Evolutionary conservation across 1,140 invertebrate genomes (phyloP), one percentile per base, ranked within the genome.

Genomic region (Samia ricini): DNA sequence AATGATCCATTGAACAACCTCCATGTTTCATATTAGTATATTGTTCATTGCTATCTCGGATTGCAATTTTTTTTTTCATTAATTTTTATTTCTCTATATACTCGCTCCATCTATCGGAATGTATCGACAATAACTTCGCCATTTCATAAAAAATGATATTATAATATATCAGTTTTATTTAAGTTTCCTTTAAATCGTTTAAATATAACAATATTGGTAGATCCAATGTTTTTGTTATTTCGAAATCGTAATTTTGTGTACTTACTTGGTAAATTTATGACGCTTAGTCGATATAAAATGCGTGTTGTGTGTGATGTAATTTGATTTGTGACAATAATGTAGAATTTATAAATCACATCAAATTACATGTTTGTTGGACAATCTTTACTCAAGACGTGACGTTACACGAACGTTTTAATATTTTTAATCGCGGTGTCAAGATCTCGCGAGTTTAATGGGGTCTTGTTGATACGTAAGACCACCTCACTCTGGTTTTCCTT

Each of bases 341-440:
- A n/a, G n/a, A n/a, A n/a, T n/a, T n/a, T n/a, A n/a, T n/a, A n/a
- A n/a, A n/a, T n/a, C n/a, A n/a, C n/a, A n/a, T n/a, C n/a, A n/a
- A n/a, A n/a, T n/a, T n/a, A n/a, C n/a, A n/a, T n/a, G n/a, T n/a
- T n/a, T n/a, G n/a, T n/a, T n/a, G n/a, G n/a, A n/a, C n/a, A n/a
- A n/a, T n/a, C n/a, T n/a, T n/a, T n/a, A n/a, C n/a, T 21, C 51
- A 52, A 52, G 5, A 52, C 19, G 22, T 52, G 51, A 20, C 51
- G 51, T 20, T 22, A 7, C 22, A 2, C 15, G 20, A 22, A 52
- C 15, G 20, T 22, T 21, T 52, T 5, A 22, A 52, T 23, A 8
- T 15, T 23, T 10, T 23, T 10, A 22, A 22, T 12, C 12, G 22
- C 51, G 12, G 51, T 52, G 51, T 52, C 20, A 52, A 21, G 51